Evolutionary conservation across 2,888 invertebrate genomes (phyloP).

Genomic region (Ophion slaviceki): DNA sequence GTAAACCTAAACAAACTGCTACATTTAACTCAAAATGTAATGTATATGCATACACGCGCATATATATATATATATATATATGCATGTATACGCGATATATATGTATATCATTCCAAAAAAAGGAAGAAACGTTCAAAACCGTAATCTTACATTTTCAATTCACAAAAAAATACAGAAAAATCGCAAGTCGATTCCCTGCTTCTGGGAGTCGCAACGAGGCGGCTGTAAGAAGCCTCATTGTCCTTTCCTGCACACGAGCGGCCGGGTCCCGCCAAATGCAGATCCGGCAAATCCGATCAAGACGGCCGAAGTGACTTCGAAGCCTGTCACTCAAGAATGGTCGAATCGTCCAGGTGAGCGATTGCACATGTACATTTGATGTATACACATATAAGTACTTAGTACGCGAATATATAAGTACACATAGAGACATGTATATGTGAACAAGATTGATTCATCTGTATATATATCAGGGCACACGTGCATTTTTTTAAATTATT

Average conservation of each 20-base stretch:
- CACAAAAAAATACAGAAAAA: conserved; percentile 87
- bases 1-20: background rate
- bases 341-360: conserved; percentile 79
- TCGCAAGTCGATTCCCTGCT: conserved; percentile 92
- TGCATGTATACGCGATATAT: no score
- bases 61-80: background rate
- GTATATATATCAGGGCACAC: background rate
- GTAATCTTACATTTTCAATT: background rate
- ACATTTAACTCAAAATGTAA: background rate
- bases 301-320: conserved; percentile 72
- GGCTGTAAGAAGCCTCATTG: conserved; percentile 95
- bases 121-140: background rate
- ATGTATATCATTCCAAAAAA: conserved; percentile 1
- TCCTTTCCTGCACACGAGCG: conserved; percentile 89
- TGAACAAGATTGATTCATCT: background rate
- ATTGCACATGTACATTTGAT: background rate
- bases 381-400: background rate
- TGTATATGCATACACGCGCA: no score
- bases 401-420: background rate
- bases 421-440: background rate
- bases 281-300: conserved; percentile 77
- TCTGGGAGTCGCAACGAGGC: conserved; percentile 93
- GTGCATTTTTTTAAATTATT: background rate
- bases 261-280: conserved; percentile 67
- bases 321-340: conserved; percentile 80